Percentiles rank a stretch among this genome's conserved stretches.
These are phyloP conservation scores for Neogobius melanostomus DNA, from an alignment of 2,113 vertebrate genomes.

Conservation along the genomic window DNA sequence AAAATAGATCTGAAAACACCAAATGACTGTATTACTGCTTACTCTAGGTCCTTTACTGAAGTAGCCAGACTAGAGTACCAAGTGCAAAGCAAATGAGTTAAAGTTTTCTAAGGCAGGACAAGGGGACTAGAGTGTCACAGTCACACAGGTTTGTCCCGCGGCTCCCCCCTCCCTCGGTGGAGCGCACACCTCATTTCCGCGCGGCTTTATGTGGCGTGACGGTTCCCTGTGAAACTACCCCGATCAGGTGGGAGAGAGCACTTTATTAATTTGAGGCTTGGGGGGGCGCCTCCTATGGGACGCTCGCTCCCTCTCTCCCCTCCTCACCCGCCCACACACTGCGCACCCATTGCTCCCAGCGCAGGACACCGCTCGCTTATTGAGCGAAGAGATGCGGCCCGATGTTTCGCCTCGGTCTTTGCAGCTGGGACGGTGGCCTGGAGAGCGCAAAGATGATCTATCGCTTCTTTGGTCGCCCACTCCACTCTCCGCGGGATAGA, in stretches of 20 bases:
- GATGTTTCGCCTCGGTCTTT: constrained; percentile 41
- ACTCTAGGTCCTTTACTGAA: no score
- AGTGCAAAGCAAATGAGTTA: constrained; percentile 11
- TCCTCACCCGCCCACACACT: constrained; percentile 19
- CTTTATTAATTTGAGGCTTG: constrained; percentile 72
- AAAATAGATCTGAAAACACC: no score
- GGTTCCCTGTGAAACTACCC: constrained; percentile 68
- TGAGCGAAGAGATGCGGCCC: constrained; percentile 49
- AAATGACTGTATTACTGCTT: no score
- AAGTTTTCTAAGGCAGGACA: constrained; percentile 20
- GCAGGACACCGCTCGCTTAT: constrained; percentile 49
- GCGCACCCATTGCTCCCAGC: constrained; percentile 36
- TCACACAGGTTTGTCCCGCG: constrained; percentile 61
- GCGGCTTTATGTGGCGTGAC: constrained; percentile 67
- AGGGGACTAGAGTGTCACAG: constrained; percentile 31
- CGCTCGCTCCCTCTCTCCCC: neutral
- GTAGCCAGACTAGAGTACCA: no score
- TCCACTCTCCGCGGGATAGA: constrained; percentile 39
- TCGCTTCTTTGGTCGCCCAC: constrained; percentile 46
- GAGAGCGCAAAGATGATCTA: constrained; percentile 46
- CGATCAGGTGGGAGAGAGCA: constrained; percentile 56
- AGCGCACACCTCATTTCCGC: constrained; percentile 62
- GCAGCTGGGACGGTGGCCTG: constrained; percentile 32
- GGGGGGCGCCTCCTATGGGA: constrained; percentile 59
- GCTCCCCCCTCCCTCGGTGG: constrained; percentile 32